phyloP scores from a whole-genome alignment of 23 tunicate species.

The Ascidia mentula region DNA sequence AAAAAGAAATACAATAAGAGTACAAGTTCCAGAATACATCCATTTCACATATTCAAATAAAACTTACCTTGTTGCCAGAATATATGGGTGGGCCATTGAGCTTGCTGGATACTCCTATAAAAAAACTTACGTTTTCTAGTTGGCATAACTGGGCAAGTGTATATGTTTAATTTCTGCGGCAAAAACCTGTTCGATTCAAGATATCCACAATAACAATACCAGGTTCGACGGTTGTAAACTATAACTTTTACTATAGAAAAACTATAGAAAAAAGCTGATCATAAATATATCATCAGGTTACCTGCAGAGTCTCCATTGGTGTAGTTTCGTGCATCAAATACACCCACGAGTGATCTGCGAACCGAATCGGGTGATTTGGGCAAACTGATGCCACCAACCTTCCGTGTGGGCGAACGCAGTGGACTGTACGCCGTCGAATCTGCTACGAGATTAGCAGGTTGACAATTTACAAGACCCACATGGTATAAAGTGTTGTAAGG shows the following conservation, averaged over 20 bases:
- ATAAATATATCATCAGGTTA: background rate
- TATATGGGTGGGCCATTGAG: background rate
- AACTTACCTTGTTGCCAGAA: background rate
- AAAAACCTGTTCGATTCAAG: too few relatives aligned
- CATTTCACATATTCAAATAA: background rate
- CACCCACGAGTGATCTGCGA: background rate
- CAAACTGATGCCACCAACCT: background rate
- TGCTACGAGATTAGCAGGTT: background rate
- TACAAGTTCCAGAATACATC: background rate
- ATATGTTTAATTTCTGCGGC: too few relatives aligned
- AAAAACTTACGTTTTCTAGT: too few relatives aligned
- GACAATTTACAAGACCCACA: background rate
- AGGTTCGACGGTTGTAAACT: too few relatives aligned
- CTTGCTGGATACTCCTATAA: background rate
- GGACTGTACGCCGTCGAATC: slow-evolving; percentile 5
- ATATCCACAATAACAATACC: too few relatives aligned
- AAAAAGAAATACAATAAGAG: background rate
- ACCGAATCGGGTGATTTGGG: background rate
- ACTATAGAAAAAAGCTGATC: too few relatives aligned
- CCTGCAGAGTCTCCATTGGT: background rate
- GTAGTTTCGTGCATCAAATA: background rate
- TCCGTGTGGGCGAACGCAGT: background rate
- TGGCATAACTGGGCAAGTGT: too few relatives aligned
- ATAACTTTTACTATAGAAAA: too few relatives aligned
- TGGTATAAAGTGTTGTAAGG: background rate